Conservation (phyloP, 2,113 vertebrate species). For the Argyrosomus japonicus region DNA sequence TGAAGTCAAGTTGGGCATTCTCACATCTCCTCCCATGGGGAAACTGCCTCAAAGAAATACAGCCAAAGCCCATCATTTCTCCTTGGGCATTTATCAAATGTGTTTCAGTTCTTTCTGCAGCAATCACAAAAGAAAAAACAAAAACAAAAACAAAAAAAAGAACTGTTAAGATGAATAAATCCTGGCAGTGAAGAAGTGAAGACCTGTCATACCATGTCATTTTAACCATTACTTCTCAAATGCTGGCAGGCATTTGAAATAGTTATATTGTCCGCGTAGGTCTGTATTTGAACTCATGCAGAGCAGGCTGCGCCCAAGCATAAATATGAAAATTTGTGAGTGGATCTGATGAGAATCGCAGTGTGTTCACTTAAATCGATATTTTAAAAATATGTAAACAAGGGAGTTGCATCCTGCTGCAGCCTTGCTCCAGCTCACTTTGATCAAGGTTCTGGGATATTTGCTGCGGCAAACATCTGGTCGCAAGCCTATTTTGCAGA, state of each 20-base stretch:
- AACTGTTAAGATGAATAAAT: conserved; percentile 42
- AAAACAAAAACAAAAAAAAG: conserved; percentile 17
- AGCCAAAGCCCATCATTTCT: conserved; percentile 46
- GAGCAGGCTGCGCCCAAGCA: conserved; percentile 48
- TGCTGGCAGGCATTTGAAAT: conserved; percentile 51
- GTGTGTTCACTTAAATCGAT: not conserved
- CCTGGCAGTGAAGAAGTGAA: conserved; percentile 48
- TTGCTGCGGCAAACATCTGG: conserved; percentile 4
- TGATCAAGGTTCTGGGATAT: conserved; percentile 1
- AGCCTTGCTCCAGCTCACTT: not conserved
- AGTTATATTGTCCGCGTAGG: conserved; percentile 28
- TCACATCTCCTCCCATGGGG: conserved; percentile 61
- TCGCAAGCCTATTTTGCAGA: conserved; percentile 6
- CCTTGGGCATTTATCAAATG: conserved; percentile 62
- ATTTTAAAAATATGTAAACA: conserved; percentile 22
- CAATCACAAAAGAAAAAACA: conserved; percentile 16
- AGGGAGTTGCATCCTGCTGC: conserved; percentile 1
- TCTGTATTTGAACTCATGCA: conserved; percentile 50
- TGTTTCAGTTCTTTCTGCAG: conserved; percentile 41
- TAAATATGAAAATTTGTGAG: conserved; percentile 48
- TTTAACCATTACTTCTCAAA: conserved; percentile 50
- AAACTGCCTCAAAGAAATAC: conserved; percentile 55
- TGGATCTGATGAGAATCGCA: conserved; percentile 45
- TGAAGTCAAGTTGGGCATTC: conserved; percentile 68
- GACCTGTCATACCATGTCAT: conserved; percentile 48